Evolutionary conservation across 2,888 invertebrate genomes (phyloP), one percentile per base, ranked within the genome.

Genomic region (Chalcosyrphus nemorum): DNA sequence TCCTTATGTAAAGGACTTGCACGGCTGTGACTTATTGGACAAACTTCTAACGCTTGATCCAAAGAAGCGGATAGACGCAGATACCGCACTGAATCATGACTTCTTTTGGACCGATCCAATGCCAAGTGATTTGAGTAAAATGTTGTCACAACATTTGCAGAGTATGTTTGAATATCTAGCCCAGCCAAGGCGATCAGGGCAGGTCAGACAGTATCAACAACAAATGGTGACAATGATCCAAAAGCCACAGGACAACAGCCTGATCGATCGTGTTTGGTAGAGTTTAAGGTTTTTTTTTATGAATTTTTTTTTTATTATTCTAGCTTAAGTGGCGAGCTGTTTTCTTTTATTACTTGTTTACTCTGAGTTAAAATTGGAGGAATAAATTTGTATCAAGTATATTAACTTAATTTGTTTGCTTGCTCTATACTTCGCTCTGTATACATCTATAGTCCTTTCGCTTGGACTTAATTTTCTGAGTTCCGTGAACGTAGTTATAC

Each of bases 101-200:
- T 99, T 99, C 92, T 99, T 99, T 92, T 99, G 98, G 98, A 96
- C 96, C 4, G 98, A 98, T 90, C 99, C 99, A 0, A 96, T 98
- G 96, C 98, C 99, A 0, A 95, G 96, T 89, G 97, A 97, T 89
- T 92, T 97, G 35, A 96, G 95, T 65, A 96, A 96, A 92, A 98
- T 98, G 98, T 92, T 99, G 86, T 97, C 97, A 0, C 97, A 97
- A 88, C 96, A 96, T 93, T 95, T 94, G 86, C 97, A 93, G 86
- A 97, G 97, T 91, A 98, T 98, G 98, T 99, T 98, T 90, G 98
- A 99, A 90, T 98, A 96, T 91, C 92, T 98, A 81, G 94, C 96
- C 82, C 94, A 95, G 86, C 94, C 97, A 71, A 88, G 97, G 89
- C 89, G 97, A 88, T 93, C 94, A 0, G 94, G 94, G 6, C 94